Evolutionary conservation across 2,797 vertebrate genomes (phyloP).

Genomic region (Linurgus olivaceus): DNA sequence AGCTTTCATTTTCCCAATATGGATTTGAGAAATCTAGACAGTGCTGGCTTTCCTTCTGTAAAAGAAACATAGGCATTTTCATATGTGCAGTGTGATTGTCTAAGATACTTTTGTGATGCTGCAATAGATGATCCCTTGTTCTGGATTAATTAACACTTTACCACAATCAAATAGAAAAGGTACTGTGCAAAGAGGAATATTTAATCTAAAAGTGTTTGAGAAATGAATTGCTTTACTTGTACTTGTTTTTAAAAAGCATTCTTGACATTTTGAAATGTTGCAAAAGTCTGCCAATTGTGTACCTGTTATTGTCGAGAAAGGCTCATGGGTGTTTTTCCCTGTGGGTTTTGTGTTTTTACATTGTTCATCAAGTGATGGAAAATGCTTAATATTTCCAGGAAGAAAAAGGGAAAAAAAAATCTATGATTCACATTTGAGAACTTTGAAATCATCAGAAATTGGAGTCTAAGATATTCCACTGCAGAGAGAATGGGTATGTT

Average conservation of each 20-base stretch:
- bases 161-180: neutral
- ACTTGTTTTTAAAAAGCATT: conserved; percentile 6
- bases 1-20: neutral
- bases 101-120: neutral
- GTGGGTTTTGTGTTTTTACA: conserved; percentile 23
- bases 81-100: neutral
- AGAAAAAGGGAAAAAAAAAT: neutral
- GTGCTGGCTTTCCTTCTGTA: neutral
- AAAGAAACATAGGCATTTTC: neutral
- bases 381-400: conserved; percentile 7
- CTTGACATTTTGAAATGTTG: conserved; percentile 46
- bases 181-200: neutral
- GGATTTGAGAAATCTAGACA: neutral
- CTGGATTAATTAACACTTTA: conserved; percentile 22
- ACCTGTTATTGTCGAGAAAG: neutral
- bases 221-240: neutral
- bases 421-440: neutral
- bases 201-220: neutral
- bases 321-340: conserved; percentile 14
- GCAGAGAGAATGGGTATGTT: neutral
- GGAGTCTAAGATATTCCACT: neutral
- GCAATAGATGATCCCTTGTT: neutral
- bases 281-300: neutral
- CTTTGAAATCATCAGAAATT: conserved; percentile 6
- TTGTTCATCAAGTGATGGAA: conserved; percentile 20